Evolutionary conservation across 2,113 vertebrate species (phyloP).

Genomic region (Triplophysa siluroides): DNA sequence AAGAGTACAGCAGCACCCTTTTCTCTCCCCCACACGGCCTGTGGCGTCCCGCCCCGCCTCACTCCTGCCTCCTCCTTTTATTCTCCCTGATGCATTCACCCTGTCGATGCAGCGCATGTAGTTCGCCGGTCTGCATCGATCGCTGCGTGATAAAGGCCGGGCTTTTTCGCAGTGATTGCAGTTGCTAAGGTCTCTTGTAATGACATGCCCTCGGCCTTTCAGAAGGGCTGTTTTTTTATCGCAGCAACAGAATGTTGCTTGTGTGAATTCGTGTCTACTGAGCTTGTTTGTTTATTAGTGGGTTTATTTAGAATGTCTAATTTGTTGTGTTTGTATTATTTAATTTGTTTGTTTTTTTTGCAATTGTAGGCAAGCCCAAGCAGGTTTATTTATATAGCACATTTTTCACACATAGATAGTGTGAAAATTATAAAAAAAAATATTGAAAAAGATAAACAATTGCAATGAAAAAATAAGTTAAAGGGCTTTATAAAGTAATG

Average conservation of each 20-base stretch:
- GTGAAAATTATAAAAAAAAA: too few relatives aligned
- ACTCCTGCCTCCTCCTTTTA: neutral
- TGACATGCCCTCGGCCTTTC: constrained; percentile 52
- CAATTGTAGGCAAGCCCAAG: too few relatives aligned
- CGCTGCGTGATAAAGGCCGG: constrained; percentile 51
- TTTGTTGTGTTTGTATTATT: too few relatives aligned
- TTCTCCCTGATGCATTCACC: constrained; percentile 54
- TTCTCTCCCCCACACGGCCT: neutral
- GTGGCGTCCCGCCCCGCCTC: neutral
- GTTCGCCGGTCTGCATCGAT: constrained; percentile 70
- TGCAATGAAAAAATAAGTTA: too few relatives aligned
- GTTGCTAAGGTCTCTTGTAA: constrained; percentile 57
- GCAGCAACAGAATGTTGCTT: too few relatives aligned
- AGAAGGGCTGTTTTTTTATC: neutral
- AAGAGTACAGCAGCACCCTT: constrained; percentile 49
- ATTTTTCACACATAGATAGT: too few relatives aligned
- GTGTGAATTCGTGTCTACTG: neutral
- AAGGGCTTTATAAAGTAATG: too few relatives aligned
- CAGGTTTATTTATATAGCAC: too few relatives aligned
- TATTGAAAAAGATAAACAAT: too few relatives aligned
- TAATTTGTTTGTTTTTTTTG: too few relatives aligned
- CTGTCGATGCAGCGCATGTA: constrained; percentile 67
- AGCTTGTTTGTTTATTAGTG: too few relatives aligned
- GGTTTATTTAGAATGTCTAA: too few relatives aligned
- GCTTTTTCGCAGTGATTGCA: constrained; percentile 50